Evolutionary conservation across 1,140 invertebrate genomes (phyloP), one percentile per base, ranked within the genome.

Genomic region (Aphis craccivora): DNA sequence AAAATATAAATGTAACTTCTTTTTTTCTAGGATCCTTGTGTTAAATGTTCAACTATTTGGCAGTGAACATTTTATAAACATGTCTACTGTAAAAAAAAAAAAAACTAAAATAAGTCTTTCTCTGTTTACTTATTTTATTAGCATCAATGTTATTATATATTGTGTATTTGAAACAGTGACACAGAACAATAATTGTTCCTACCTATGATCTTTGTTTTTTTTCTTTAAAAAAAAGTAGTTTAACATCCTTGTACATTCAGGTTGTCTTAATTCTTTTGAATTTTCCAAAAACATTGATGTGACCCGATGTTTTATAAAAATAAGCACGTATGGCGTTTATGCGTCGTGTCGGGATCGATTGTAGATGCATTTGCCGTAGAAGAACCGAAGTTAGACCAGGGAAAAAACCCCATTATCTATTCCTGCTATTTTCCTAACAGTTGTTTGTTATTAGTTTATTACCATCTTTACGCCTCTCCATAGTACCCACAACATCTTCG

Each of bases 271-370:
- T 35, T 83, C 45, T 55, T 84, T n/a, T 40, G 30, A 30, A 43
- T 93, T 84, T 43, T 30, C 81, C 81, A 5, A 48, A 84, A 43
- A 30, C 81, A 22, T 35, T 18, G 14, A 23, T 48, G 40, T 37
- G 76, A 86, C 48, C 81, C 76, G 2, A 22, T 11, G 11, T 92
- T 93, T 93, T 86, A 53, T 53, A 51, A 93, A 86, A 76, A 93
- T 51, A 23, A 86, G 35, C 91, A 93, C 91, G 91, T 86, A 86
- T 93, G 37, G 14, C 37, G n/a, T 81, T 91, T 92, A 92, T 93
- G 76, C 67, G 51, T 37, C 48, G n/a, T 40, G 37, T 37, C 76
- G 4, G 25, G 11, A 37, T 23, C 48, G 51, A 84, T 86, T 55
- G 48, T 53, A 22, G 76, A 93, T 93, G 91, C 51, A 86, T 93